phyloP scores from a whole-genome alignment of 1,140 invertebrate species.

The Mizuhopecten yessoensis region DNA sequence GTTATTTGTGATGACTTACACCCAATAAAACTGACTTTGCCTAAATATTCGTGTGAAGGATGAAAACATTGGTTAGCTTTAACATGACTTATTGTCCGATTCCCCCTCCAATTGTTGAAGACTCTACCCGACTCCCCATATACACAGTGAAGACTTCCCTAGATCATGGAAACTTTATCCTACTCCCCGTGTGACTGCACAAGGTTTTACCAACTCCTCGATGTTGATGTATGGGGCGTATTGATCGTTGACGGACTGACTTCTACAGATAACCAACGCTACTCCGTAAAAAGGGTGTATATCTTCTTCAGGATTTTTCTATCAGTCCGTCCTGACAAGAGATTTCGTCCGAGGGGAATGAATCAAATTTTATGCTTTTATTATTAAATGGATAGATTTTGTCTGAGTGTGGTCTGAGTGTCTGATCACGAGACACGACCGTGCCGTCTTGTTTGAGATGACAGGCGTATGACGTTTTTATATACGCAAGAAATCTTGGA shows the following conservation, averaged over 20 bases:
- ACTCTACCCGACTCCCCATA: background rate
- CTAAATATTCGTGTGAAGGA: too few relatives aligned
- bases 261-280: background rate
- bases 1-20: too few relatives aligned
- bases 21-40: too few relatives aligned
- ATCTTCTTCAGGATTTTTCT: constrained; percentile 1
- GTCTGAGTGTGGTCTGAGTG: background rate
- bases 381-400: constrained; percentile 40
- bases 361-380: constrained; percentile 36
- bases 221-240: background rate
- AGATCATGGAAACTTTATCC: background rate
- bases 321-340: background rate
- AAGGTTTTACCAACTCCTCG: background rate
- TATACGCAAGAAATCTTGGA: background rate
- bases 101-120: too few relatives aligned
- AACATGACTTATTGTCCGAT: too few relatives aligned
- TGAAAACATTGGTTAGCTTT: too few relatives aligned
- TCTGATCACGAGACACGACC: constrained; percentile 23
- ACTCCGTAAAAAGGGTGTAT: constrained; percentile 8
- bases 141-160: background rate
- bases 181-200: background rate
- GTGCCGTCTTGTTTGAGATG: background rate
- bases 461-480: constrained; percentile 38
- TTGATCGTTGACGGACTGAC: background rate
- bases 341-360: constrained; percentile 31